A percentile compares a stretch with the other conserved stretches of the same genome.
Evolutionary conservation across 2,888 invertebrate species (phyloP).

Genomic region (Crepidodera aurea): DNA sequence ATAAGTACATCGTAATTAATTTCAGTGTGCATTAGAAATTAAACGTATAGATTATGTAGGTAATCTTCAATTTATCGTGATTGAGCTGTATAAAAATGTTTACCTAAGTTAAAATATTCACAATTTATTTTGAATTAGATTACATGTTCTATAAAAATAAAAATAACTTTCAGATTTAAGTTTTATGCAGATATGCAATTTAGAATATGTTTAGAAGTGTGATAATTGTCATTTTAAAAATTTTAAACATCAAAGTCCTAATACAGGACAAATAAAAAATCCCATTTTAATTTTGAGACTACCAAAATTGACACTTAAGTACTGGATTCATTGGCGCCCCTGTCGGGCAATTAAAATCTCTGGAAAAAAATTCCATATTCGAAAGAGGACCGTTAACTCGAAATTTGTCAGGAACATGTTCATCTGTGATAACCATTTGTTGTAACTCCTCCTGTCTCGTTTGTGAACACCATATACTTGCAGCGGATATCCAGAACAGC

Average conservation of each 20-base stretch:
- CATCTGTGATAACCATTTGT: slow-evolving; percentile 57
- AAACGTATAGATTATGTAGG: too few species aligned
- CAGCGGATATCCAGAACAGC: slow-evolving; percentile 69
- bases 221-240: not conserved
- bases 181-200: not conserved
- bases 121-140: not conserved
- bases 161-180: not conserved
- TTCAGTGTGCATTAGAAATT: too few species aligned
- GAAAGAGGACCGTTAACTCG: slow-evolving; percentile 68
- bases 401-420: slow-evolving; percentile 64
- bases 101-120: not conserved
- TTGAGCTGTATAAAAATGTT: not conserved
- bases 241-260: slow-evolving; percentile 1
- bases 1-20: too few species aligned
- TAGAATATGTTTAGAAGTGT: not conserved
- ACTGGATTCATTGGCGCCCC: slow-evolving; percentile 70
- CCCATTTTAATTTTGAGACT: slow-evolving; percentile 41
- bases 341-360: slow-evolving; percentile 68
- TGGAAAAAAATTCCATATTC: slow-evolving; percentile 69
- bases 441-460: slow-evolving; percentile 57
- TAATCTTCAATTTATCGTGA: too few species aligned
- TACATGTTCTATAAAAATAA: not conserved
- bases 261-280: slow-evolving; percentile 12
- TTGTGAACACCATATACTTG: slow-evolving; percentile 69
- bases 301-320: slow-evolving; percentile 72